Evolutionary conservation across 2,113 vertebrate genomes (phyloP).

Genomic region (Cranoglanis bouderius): DNA sequence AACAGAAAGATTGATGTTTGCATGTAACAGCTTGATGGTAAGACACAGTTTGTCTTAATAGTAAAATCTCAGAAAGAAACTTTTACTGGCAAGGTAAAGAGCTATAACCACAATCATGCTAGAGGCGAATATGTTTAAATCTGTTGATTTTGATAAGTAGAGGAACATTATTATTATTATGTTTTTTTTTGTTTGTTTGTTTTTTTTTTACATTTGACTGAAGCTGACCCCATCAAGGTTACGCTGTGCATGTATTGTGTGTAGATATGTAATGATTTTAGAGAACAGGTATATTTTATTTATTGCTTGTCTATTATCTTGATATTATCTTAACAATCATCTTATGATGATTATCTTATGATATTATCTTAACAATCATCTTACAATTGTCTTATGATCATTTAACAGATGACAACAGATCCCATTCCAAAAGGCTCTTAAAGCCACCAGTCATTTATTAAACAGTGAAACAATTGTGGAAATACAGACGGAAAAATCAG

Average conservation of each 20-base stretch:
- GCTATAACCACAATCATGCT: neutral
- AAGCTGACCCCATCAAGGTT: neutral
- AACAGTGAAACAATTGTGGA: constrained; percentile 70
- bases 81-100: neutral
- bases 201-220: neutral
- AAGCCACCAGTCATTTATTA: constrained; percentile 72
- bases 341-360: too few species aligned
- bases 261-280: neutral
- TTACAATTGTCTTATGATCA: too few species aligned
- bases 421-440: constrained; percentile 60
- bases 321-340: too few species aligned
- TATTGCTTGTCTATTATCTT: neutral
- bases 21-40: constrained; percentile 2
- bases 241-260: neutral
- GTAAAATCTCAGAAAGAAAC: neutral
- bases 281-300: neutral
- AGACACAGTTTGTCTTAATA: constrained; percentile 1
- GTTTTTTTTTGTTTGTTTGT: too few species aligned
- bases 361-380: too few species aligned
- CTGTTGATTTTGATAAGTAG: neutral
- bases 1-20: constrained; percentile 20
- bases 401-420: constrained; percentile 35
- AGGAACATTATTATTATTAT: neutral
- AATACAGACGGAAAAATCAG: constrained; percentile 64
- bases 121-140: neutral